Evolutionary conservation across 2,113 vertebrate species (phyloP).

Genomic region (Andinoacara biseriatus): DNA sequence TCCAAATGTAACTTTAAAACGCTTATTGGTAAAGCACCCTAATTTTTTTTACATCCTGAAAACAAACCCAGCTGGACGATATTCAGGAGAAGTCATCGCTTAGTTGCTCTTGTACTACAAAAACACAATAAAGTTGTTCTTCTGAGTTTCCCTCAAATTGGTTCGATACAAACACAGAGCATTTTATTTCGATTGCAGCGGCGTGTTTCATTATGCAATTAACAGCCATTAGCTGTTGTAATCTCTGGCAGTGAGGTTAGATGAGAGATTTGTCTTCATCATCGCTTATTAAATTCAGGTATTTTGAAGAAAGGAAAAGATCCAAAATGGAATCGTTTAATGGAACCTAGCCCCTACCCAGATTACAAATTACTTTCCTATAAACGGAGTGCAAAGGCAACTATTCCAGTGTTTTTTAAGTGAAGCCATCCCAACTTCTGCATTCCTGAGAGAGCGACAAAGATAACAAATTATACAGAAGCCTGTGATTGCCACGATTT

Average conservation of each 20-base stretch:
- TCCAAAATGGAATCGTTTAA: not conserved
- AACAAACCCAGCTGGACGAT: too few species aligned
- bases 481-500: too few species aligned
- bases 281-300: not conserved
- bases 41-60: too few species aligned
- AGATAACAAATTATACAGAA: too few species aligned
- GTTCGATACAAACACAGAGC: not conserved
- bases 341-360: not conserved
- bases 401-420: too few species aligned
- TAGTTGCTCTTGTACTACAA: not conserved
- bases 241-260: not conserved
- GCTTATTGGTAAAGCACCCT: too few species aligned
- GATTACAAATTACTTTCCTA: not conserved
- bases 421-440: too few species aligned
- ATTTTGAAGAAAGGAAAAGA: not conserved
- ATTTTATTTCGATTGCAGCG: not conserved
- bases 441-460: too few species aligned
- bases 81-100: too few species aligned
- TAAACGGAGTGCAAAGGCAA: too few species aligned
- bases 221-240: not conserved
- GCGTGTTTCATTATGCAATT: not conserved
- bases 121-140: not conserved
- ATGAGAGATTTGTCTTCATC: slow-evolving; percentile 11
- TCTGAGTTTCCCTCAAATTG: not conserved
- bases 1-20: too few species aligned